Base-by-base conservation (phyloP, 2,888 invertebrate species). In the Synanthedon tipuliformis region DNA sequence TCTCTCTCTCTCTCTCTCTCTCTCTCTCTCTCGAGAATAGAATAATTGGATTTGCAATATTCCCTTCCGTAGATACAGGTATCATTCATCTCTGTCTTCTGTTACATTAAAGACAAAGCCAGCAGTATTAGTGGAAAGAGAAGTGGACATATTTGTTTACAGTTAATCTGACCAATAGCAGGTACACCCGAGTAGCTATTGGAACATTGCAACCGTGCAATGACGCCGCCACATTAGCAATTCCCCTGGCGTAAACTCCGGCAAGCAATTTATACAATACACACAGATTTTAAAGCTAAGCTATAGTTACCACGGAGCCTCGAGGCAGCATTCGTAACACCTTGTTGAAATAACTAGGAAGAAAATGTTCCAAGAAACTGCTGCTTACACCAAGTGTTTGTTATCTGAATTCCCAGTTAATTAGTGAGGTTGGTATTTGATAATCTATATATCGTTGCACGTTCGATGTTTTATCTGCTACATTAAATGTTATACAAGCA, bases 271-370 rank as follows among this genome's bases (percentile, higher is more conserved):
- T 71, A 73, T 72, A 75, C 66, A 67, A 68, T 68, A 73, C 71
- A 70, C 45, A 45, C 53, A 53, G 58, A 57, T 53, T 54, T 57
- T 53, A 57, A 50, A 55, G 53, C 68, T 69, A 59, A 45, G 62
- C 64, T 73, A 74, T 77, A 75, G 77, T 75, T 77, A 76, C 64
- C 65, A 56, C 57, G 56, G 54, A 58, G 65, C 75, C 74, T 64
- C 57, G 58, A 64, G 79, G 75, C 69, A 65, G 64, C 69, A 72
- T 76, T 73, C 69, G 74, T 74, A 77, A 75, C 79, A 79, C 75
- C 71, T 71, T 45, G 45, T 45, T 45, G 45, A 45, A 45, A 68
- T 69, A 72, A 61, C 65, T 65, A 65, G 61, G 65, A 65, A 64
- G 65, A 50, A 54, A 54, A 51, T 48, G 53, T 45, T 45, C 45